Percentiles rank a stretch among this genome's conserved stretches.
These are phyloP conservation scores for Ostrea edulis DNA, from an alignment of 1,140 invertebrate genomes.

Conservation along the genomic window DNA sequence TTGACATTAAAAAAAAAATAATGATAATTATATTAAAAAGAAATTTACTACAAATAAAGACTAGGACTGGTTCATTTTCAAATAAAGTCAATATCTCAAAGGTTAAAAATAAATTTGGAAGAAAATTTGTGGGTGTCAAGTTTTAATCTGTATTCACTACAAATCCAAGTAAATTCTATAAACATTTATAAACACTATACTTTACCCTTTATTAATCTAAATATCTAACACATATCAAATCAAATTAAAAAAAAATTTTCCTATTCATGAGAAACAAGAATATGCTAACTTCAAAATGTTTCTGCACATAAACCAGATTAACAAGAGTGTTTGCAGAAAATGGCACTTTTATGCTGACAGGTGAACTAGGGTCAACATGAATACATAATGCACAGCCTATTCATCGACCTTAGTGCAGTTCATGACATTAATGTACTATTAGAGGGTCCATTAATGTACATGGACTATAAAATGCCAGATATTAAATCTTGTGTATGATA, in stretches of 20 bases:
- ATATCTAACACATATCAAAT: no score
- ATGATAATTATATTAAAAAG: no score
- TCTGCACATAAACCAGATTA: not conserved
- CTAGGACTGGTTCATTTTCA: no score
- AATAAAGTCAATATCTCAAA: no score
- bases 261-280: not conserved
- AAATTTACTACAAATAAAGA: no score
- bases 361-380: conserved; percentile 30
- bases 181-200: no score
- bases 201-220: no score
- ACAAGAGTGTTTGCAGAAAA: conserved; percentile 10
- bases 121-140: no score
- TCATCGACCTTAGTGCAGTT: conserved; percentile 5
- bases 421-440: conserved; percentile 35
- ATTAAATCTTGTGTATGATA: not conserved
- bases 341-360: conserved; percentile 22
- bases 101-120: no score
- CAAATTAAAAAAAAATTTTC: not conserved
- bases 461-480: not conserved
- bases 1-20: no score
- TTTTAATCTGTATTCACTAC: no score
- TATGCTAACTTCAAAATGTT: not conserved
- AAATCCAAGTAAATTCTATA: no score
- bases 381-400: conserved; percentile 12
- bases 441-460: conserved; percentile 6